These are phyloP conservation scores for Sapajus apella DNA, from an alignment of 2,113 vertebrate genomes.

Conservation along the genomic window DNA sequence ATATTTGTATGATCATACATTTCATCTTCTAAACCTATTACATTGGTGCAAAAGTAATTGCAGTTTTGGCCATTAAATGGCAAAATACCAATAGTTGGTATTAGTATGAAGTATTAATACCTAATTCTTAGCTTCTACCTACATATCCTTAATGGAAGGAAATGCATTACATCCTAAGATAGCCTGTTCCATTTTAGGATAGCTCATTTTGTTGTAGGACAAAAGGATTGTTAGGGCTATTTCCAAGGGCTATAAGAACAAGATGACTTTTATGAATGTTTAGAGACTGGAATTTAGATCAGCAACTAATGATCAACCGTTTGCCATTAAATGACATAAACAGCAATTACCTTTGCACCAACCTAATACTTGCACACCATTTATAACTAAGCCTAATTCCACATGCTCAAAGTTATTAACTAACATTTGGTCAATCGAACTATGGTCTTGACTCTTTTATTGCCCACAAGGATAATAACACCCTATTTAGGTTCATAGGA, in stretches of 20 bases:
- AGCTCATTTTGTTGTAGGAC: constrained; percentile 56
- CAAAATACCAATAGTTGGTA: no score
- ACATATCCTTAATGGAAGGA: constrained; percentile 42
- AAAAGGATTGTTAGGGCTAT: constrained; percentile 35
- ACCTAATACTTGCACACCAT: background rate
- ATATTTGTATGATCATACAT: background rate
- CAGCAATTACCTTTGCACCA: no score
- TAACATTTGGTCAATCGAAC: background rate
- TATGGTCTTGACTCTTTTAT: background rate
- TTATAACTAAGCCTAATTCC: constrained; percentile 22
- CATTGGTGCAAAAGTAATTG: no score
- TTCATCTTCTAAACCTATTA: constrained; percentile 23
- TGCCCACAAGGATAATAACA: background rate
- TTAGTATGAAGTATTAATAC: no score
- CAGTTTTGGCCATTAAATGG: no score
- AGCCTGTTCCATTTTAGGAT: background rate
- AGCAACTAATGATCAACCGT: background rate
- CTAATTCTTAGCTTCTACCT: background rate
- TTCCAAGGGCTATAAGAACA: constrained; percentile 31
- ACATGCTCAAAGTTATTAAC: constrained; percentile 6
- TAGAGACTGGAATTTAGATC: constrained; percentile 23
- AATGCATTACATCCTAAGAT: constrained; percentile 36
- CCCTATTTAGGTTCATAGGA: background rate
- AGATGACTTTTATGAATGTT: background rate
- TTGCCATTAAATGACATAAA: no score